Percentiles rank a stretch among this genome's conserved stretches.
Conservation (phyloP, 2,888 invertebrate genomes). For the Eulithis prunata region DNA sequence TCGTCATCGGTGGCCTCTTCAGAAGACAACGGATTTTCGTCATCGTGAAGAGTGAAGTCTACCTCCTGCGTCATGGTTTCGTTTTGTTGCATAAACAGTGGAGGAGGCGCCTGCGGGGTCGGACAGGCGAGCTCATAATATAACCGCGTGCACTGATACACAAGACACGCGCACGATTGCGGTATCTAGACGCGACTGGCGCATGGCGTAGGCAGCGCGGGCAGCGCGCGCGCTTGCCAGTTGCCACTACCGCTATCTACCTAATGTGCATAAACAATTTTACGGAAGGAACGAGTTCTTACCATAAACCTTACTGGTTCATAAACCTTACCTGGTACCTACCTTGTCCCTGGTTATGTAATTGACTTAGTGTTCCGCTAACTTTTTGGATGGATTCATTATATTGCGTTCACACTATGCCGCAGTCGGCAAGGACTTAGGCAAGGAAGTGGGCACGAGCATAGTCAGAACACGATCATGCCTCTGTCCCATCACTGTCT, state of each 20-base stretch:
- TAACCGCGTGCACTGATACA: slow-evolving; percentile 44
- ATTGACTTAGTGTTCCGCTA: too few relatives aligned
- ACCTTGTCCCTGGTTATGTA: too few relatives aligned
- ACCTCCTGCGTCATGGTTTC: slow-evolving; percentile 76
- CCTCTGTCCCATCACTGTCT: too few relatives aligned
- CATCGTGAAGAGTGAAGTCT: slow-evolving; percentile 60
- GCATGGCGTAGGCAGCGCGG: slow-evolving; percentile 11
- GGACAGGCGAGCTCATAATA: slow-evolving; percentile 71
- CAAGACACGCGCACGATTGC: slow-evolving; percentile 35
- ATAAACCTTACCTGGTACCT: too few relatives aligned
- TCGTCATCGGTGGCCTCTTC: slow-evolving; percentile 69
- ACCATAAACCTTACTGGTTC: slow-evolving; percentile 3
- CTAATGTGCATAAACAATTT: slow-evolving; percentile 32
- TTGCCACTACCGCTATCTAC: slow-evolving; percentile 48
- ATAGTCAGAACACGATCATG: too few relatives aligned
- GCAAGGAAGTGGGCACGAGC: too few relatives aligned
- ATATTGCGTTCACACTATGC: too few relatives aligned
- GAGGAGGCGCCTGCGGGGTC: slow-evolving; percentile 63
- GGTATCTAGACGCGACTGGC: slow-evolving; percentile 66
- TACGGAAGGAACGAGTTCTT: slow-evolving; percentile 46
- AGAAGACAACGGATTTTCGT: slow-evolving; percentile 64
- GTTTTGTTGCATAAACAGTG: slow-evolving; percentile 56
- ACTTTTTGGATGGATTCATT: too few relatives aligned
- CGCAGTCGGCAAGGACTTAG: too few relatives aligned
- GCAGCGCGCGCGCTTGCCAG: slow-evolving; percentile 65